These are phyloP conservation scores for Gymnocephalus cernua DNA, from an alignment of 2,113 vertebrate genomes.

Conservation along the genomic window DNA sequence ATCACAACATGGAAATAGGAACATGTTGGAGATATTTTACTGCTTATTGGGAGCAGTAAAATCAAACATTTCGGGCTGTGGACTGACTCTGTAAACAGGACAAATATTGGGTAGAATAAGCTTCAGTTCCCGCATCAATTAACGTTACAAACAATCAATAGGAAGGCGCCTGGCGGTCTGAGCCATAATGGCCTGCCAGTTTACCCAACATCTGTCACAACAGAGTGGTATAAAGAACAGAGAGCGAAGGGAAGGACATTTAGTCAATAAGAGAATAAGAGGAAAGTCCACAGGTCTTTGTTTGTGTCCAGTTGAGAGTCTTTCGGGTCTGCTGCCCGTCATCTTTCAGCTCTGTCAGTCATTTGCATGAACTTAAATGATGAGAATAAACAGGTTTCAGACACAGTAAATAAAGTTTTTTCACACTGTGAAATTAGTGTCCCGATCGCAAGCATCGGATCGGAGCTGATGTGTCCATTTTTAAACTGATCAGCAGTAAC, in stretches of 20 bases:
- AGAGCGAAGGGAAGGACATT: background rate
- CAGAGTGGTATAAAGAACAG: background rate
- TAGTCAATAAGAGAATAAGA: background rate
- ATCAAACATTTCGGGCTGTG: background rate
- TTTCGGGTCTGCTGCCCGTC: background rate
- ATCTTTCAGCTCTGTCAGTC: background rate
- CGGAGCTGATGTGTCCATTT: too few species aligned
- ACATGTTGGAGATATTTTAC: too few species aligned
- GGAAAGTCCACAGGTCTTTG: background rate
- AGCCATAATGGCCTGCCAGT: background rate
- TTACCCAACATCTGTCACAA: background rate
- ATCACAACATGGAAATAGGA: too few species aligned
- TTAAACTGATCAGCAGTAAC: too few species aligned
- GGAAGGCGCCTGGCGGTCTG: background rate
- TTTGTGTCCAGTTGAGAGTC: background rate
- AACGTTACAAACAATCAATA: conserved; percentile 1
- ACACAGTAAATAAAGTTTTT: background rate
- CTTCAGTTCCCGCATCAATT: background rate
- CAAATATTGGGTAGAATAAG: background rate
- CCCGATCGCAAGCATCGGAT: too few species aligned
- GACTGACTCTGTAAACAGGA: background rate
- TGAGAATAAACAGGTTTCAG: background rate
- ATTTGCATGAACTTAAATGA: too few species aligned
- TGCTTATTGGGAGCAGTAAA: too few species aligned
- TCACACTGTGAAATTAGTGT: too few species aligned